A percentile compares a stretch with the other conserved stretches of the same genome.
phyloP scores from a whole-genome alignment of 1,140 invertebrate genomes.

The Druon quercuslanigerum region DNA sequence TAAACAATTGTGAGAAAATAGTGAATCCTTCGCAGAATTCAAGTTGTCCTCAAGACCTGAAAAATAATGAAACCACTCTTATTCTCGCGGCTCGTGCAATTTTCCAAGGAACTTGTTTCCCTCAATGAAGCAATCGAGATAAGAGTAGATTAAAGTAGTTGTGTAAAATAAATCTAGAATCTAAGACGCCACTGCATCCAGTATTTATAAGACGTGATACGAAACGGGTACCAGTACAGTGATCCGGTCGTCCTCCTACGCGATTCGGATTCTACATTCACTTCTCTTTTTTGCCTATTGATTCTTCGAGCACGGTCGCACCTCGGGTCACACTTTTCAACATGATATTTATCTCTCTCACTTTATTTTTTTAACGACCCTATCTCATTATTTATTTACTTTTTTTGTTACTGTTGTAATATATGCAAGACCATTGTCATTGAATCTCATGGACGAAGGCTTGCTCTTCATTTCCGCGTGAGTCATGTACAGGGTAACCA shows the following conservation, averaged over 20 bases:
- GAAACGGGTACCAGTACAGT: conserved; percentile 4
- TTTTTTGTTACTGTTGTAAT: too few relatives aligned
- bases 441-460: too few relatives aligned
- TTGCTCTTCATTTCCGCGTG: too few relatives aligned
- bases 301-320: conserved; percentile 16
- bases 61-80: background rate
- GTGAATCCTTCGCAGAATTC: background rate
- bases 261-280: conserved; percentile 14
- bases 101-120: conserved; percentile 5
- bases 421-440: too few relatives aligned
- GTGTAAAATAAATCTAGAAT: conserved; percentile 18
- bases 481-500: too few relatives aligned
- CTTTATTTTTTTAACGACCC: conserved; percentile 9
- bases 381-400: too few relatives aligned
- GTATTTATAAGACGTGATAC: conserved; percentile 25
- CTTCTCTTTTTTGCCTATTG: conserved; percentile 1
- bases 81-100: background rate
- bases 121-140: conserved; percentile 12
- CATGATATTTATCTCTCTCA: background rate
- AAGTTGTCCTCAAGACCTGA: background rate
- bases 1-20: too few relatives aligned
- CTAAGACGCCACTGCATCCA: background rate
- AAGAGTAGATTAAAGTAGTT: conserved; percentile 15
- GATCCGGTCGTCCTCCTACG: conserved; percentile 24
- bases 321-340: conserved; percentile 8